Conservation (phyloP, 2,888 invertebrate species). For the Archips crataeganus region DNA sequence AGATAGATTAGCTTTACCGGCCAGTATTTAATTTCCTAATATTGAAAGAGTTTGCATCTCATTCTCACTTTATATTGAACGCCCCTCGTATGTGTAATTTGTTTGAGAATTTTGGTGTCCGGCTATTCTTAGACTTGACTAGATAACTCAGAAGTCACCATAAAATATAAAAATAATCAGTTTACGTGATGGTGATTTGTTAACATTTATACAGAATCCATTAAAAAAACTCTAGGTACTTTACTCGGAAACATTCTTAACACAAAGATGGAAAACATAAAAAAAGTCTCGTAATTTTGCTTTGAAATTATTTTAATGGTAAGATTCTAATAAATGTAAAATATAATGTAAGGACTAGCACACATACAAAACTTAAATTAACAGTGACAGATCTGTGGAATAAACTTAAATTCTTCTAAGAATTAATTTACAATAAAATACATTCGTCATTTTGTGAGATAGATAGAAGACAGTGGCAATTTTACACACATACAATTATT, state of each 20-base stretch:
- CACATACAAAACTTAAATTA: constrained; percentile 45
- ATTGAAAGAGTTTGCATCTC: too few species aligned
- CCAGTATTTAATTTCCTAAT: too few species aligned
- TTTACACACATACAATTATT: background rate
- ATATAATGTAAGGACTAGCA: constrained; percentile 50
- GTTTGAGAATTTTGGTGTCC: background rate
- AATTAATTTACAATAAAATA: background rate
- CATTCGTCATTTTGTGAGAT: background rate
- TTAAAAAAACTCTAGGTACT: too few species aligned
- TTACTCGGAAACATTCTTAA: too few species aligned
- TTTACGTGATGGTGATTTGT: too few species aligned
- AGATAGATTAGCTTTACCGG: too few species aligned
- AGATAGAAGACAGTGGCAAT: background rate
- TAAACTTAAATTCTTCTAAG: constrained; percentile 3
- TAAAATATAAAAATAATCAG: too few species aligned
- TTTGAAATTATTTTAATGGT: constrained; percentile 36
- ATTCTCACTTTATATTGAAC: too few species aligned
- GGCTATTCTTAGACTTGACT: too few species aligned
- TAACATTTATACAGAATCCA: too few species aligned
- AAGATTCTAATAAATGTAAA: constrained; percentile 42
- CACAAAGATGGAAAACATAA: background rate
- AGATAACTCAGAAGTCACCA: too few species aligned
- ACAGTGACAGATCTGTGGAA: constrained; percentile 58
- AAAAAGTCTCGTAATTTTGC: background rate
- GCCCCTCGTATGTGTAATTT: too few species aligned